Base-by-base conservation (phyloP, 2,797 vertebrate genomes). In the Acanthiza pusilla region DNA sequence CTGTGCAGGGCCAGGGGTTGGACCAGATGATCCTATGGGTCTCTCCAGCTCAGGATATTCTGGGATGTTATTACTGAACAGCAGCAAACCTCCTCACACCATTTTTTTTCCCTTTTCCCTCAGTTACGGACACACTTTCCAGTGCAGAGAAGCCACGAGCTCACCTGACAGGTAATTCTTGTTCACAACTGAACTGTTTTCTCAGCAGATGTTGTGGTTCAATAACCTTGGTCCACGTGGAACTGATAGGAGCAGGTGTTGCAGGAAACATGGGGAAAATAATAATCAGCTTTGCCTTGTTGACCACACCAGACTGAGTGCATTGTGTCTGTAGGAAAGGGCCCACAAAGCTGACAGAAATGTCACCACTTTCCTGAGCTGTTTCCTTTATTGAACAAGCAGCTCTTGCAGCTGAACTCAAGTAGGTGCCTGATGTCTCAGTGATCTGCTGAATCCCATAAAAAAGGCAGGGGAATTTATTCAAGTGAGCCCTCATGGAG, bases 121-220 rank as follows among this genome's bases (percentile, higher is more conserved):
- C 94, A 93, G 83, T 92, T 94, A 90, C 87, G 79, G 97, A 86
- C 5, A 36, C 17, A 2, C 43, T 89, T 85, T 25, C 77, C 67
- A 91, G 89, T 5, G 77, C 85, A 29, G 91, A 97, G 51, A 98
- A 98, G 70, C 98, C 98, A 21, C 96, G 97, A 87, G 98, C 98
- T 3, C 98, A 98, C 42, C 96, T 98, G 86, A 98, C 98, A 98
- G 97, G 98, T 98, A 97, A 96, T 45, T 25, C 29, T 65, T 62
- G 60, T 34, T 91, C 74, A 11, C 27, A 71, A 65, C n/a, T 13
- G 3, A 74, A 92, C 13, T 0, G 0, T 36, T 81, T 73, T 65
- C n/a, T 18, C 30, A 47, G 71, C 30, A 27, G 53, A 26, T 32
- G 16, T n/a, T 29, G 25, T 5, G 3, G 10, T 26, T 27, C 63